These are phyloP conservation scores for Tenodera sinensis DNA, from an alignment of 2,888 invertebrate genomes.

Conservation along the genomic window DNA sequence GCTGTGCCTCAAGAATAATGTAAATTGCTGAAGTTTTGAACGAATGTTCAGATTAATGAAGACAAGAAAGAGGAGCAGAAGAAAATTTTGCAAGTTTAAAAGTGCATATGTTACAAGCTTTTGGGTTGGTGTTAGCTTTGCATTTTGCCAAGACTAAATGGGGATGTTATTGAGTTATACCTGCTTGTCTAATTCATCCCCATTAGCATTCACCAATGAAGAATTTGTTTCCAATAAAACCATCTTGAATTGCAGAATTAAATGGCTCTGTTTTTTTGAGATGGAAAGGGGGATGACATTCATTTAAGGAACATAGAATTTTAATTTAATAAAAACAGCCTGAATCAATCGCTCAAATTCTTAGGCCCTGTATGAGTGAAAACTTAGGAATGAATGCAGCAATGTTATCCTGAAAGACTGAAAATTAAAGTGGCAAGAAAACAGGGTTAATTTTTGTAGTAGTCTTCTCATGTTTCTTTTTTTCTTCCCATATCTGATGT, in stretches of 20 bases:
- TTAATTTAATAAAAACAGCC: not conserved
- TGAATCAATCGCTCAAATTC: not conserved
- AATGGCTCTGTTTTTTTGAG: not conserved
- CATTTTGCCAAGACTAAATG: not conserved
- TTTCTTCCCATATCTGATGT: not conserved
- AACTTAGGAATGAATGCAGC: not conserved
- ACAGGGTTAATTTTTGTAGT: not conserved
- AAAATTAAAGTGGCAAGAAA: not conserved
- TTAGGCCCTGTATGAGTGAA: not conserved
- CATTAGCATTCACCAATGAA: not conserved
- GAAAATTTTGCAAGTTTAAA: not conserved
- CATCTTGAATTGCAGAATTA: not conserved
- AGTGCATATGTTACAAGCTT: not conserved
- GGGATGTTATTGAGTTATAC: not conserved
- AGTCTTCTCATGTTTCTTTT: not conserved
- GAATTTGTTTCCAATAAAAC: not conserved
- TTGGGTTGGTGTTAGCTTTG: not conserved
- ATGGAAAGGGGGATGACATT: not conserved
- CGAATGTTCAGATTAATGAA: not conserved
- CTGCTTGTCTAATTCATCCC: not conserved
- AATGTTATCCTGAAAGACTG: slow-evolving; percentile 3
- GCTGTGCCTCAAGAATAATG: slow-evolving; percentile 23
- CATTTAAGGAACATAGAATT: not conserved
- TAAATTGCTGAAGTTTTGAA: not conserved
- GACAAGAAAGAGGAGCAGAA: not conserved